Evolutionary conservation across 2,113 vertebrate genomes (phyloP), one percentile per base, ranked within the genome.

Genomic region (Rhombomys opimus): DNA sequence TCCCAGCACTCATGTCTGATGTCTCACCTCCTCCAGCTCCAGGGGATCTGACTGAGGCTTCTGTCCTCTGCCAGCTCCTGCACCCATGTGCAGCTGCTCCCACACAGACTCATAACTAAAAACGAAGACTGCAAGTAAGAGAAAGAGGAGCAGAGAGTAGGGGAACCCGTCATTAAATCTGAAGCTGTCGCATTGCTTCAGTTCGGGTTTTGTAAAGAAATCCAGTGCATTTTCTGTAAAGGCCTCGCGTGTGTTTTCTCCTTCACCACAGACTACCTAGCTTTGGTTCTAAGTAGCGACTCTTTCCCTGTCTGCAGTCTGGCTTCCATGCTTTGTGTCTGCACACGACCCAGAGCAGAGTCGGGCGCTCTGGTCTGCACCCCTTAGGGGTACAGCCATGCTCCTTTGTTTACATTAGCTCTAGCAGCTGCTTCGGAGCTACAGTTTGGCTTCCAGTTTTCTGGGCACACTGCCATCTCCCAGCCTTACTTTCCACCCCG

Each of bases 161-260:
- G 7, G 63, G 61, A 68, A 35, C 30, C 46, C 46, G 54, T 84
- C 14, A n/a, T 84, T 93, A 75, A 78, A 32, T 91, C 57, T 91
- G 92, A 86, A 72, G 80, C 54, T 70, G n/a, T 38, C 17, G 18
- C 82, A 32, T 84, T 59, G 38, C n/a, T 67, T 91, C 38, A n/a
- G 30, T 23, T 81, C 41, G 50, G 9, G 86, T 59, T 97, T 75
- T 50, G 32, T 70, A 15, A 89, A 91, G 11, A 91, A 92, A 95
- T 27, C 22, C 35, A 59, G 92, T 86, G 32, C 46, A 5, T 57
- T 93, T 89, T 92, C 61, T 4, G 7, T 32, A 88, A 59, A 94
- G 80, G 20, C 68, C 50, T 41, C 76, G 1, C 82, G 67, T 85
- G 8, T 76, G 41, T 84, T 18, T 18, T 89, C 1, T 85, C 14